phyloP scores from a whole-genome alignment of 2,797 vertebrate species.

The Enteromius viviparus region DNA sequence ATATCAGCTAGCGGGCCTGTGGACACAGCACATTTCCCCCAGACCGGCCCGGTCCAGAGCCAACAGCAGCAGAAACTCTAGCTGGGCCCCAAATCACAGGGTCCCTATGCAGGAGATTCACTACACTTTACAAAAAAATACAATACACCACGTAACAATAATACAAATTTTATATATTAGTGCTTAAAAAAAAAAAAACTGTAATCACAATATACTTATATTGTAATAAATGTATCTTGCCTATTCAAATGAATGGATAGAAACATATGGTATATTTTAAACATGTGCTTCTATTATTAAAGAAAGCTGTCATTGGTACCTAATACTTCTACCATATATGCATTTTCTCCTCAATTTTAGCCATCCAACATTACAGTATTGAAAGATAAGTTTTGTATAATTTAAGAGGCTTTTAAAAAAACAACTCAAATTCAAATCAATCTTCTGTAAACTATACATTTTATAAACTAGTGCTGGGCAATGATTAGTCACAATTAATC shows the following conservation, averaged over 20 bases:
- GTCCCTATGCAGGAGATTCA: background rate
- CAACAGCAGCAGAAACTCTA: conserved; percentile 29
- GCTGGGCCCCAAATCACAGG: background rate
- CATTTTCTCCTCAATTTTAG: background rate
- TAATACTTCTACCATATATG: background rate
- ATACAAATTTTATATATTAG: no score
- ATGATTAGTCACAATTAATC: no score
- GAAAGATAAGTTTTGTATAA: background rate
- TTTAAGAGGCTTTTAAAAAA: background rate
- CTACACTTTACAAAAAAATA: background rate
- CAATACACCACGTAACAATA: background rate
- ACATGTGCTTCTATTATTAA: background rate
- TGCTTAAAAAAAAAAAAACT: no score
- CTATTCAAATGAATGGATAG: background rate
- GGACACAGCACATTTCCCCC: conserved; percentile 70
- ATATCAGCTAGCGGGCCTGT: conserved; percentile 70
- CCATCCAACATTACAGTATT: background rate
- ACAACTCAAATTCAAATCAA: background rate
- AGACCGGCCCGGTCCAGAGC: conserved; percentile 8
- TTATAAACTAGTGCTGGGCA: no score
- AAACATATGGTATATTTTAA: background rate
- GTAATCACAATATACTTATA: no score
- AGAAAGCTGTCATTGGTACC: background rate
- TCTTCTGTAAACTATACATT: no score
- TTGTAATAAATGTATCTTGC: background rate